Percentiles rank a stretch among this genome's conserved stretches.
phyloP scores from a whole-genome alignment of 2,113 vertebrate species.

The Trogon surrucura region DNA sequence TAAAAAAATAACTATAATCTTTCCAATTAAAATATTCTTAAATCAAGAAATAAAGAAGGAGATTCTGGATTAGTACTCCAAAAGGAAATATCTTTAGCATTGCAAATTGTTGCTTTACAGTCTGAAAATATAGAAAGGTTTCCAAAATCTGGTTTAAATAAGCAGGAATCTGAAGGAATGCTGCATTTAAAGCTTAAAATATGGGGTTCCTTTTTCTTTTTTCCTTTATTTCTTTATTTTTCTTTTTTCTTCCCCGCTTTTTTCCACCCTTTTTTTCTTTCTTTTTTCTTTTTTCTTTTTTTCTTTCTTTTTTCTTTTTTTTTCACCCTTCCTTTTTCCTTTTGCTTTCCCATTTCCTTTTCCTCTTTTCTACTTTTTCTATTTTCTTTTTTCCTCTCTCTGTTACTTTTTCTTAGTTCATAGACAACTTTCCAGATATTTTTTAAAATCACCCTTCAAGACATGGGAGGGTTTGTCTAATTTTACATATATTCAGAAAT shows the following conservation, averaged over 20 bases:
- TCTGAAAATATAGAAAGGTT: slow-evolving; percentile 9
- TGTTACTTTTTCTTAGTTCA: background rate
- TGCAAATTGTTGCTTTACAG: slow-evolving; percentile 33
- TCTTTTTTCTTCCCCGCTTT: background rate
- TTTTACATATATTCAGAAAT: background rate
- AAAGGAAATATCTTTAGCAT: slow-evolving; percentile 55
- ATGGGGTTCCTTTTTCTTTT: background rate
- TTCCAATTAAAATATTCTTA: slow-evolving; percentile 64
- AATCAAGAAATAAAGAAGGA: background rate
- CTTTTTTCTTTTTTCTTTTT: too few species aligned
- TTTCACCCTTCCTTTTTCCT: too few species aligned
- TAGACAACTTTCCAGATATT: background rate
- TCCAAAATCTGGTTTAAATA: slow-evolving; percentile 57
- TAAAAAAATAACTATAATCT: background rate
- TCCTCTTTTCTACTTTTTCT: background rate
- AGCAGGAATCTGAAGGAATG: slow-evolving; percentile 3
- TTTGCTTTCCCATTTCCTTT: too few species aligned
- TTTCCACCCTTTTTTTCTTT: too few species aligned
- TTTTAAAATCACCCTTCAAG: background rate
- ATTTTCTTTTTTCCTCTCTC: rapidly evolving
- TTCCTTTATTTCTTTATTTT: rapidly evolving
- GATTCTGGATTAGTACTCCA: slow-evolving; percentile 14
- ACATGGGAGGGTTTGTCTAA: background rate
- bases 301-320: too few species aligned
- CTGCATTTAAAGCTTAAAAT: background rate